Conservation (phyloP, 2,113 vertebrate species). For the Electrona antarctica region DNA sequence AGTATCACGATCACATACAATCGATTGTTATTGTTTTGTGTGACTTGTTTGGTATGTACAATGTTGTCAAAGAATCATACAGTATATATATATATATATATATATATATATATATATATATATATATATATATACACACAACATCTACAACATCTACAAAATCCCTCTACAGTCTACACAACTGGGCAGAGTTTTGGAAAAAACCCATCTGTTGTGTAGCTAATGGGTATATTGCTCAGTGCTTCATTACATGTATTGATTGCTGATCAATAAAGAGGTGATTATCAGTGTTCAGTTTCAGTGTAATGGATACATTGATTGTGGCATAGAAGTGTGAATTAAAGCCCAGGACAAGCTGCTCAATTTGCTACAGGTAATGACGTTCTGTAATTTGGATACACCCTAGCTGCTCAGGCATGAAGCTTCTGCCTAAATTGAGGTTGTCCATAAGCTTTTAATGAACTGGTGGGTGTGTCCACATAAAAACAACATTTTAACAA, state of each 20-base stretch:
- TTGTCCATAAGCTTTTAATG: too few species aligned
- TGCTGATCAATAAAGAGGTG: not conserved
- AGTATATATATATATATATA: not conserved
- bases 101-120: too few species aligned
- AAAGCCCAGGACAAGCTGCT: conserved; percentile 33
- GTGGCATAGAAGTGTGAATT: conserved; percentile 9
- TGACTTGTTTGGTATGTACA: too few species aligned
- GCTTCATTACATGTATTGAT: conserved; percentile 38
- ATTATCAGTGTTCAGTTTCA: conserved; percentile 45
- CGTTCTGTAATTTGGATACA: not conserved
- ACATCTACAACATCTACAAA: too few species aligned
- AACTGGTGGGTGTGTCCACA: too few species aligned
- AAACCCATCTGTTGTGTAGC: not conserved
- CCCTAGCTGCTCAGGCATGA: conserved; percentile 5
- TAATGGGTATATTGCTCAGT: conserved; percentile 9
- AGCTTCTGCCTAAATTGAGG: not conserved
- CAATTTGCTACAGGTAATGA: conserved; percentile 30
- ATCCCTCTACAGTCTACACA: conserved; percentile 1
- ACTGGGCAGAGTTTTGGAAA: conserved; percentile 29
- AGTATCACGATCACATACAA: too few species aligned
- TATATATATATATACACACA: too few species aligned
- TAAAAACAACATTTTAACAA: not conserved
- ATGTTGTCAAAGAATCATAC: not conserved
- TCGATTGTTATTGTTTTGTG: too few species aligned
- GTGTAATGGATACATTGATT: conserved; percentile 35